phyloP scores from a whole-genome alignment of 2,888 invertebrate species.

The Cantharis lateralis region DNA sequence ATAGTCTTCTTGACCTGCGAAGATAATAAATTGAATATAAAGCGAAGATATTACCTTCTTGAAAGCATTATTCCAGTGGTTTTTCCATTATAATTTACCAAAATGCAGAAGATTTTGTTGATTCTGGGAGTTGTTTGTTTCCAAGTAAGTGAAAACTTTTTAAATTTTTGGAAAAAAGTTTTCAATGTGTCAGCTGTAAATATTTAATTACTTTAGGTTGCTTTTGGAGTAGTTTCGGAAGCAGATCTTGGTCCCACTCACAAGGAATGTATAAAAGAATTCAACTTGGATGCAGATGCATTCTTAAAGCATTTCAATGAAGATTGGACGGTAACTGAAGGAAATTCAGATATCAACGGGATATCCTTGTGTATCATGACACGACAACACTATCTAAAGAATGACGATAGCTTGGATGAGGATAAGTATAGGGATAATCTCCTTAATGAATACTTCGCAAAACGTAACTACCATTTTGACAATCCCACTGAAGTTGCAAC shows the following conservation, averaged over 20 bases:
- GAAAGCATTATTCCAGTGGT: too few relatives aligned
- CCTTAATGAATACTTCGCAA: background rate
- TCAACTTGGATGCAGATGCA: background rate
- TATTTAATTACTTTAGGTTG: too few relatives aligned
- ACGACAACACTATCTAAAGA: background rate
- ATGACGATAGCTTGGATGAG: background rate
- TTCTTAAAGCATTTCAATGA: background rate
- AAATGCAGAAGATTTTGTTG: too few relatives aligned
- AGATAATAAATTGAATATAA: too few relatives aligned
- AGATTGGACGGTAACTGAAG: background rate
- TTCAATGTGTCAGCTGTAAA: too few relatives aligned
- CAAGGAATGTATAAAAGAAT: background rate
- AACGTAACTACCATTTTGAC: background rate
- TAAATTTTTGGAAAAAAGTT: too few relatives aligned
- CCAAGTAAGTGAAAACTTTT: too few relatives aligned
- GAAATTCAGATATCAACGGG: background rate
- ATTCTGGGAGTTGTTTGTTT: too few relatives aligned
- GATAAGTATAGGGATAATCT: background rate
- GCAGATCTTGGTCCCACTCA: background rate
- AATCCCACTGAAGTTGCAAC: background rate
- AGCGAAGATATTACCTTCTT: too few relatives aligned
- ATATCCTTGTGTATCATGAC: too few relatives aligned
- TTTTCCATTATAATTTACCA: too few relatives aligned
- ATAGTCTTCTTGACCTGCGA: too few relatives aligned
- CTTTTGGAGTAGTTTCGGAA: background rate